Base-by-base conservation (phyloP, 2,888 invertebrate species). In the Scrobipalpa atriplicella region DNA sequence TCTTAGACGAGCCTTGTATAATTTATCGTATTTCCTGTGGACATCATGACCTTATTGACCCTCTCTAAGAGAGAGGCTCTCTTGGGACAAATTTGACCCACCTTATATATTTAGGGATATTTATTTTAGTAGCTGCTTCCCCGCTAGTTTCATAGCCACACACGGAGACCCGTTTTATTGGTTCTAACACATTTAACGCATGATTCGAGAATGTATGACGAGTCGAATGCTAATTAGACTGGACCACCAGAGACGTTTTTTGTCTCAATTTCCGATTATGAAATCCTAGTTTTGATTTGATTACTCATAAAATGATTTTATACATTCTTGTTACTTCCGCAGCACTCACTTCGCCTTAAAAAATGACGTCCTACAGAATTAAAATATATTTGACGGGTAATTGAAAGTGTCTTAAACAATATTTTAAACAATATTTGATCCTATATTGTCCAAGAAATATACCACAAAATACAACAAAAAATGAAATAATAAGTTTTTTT, bases 241-340 rank as follows among this genome's bases (percentile, higher is more conserved):
- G 73, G 75, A 90, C 91, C 91, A 91, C 91, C 91, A 76, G 80
- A 78, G 89, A 76, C 70, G 90, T 70, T 70, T 68, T n/a, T 5
- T 70, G 68, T 72, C 71, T 77, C 75, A 72, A 79, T 74, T 67
- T 69, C 71, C 68, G 72, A 78, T 77, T 76, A 72, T 68, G 19
- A 77, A 51, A 64, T 47, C 47, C 58, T 66, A 43, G 21, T 63
- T 65, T 41, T 16, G 38, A 52, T 52, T 47, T 13, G 11, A 21
- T 16, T 47, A 47, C n/a, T 47, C 43, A 13, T 43, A 60, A 21
- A 41, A 38, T 29, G 2, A 39, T 52, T 18, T 8, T 16, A 16
- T 3, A 16, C 8, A 18, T 2, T 6, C 18, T 52, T 16, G 7
- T 16, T 19, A 52, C 9, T 52, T 54, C 18, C 18, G 18, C 6